phyloP scores from a whole-genome alignment of 2,113 vertebrate genomes.

The Dasyurus viverrinus region DNA sequence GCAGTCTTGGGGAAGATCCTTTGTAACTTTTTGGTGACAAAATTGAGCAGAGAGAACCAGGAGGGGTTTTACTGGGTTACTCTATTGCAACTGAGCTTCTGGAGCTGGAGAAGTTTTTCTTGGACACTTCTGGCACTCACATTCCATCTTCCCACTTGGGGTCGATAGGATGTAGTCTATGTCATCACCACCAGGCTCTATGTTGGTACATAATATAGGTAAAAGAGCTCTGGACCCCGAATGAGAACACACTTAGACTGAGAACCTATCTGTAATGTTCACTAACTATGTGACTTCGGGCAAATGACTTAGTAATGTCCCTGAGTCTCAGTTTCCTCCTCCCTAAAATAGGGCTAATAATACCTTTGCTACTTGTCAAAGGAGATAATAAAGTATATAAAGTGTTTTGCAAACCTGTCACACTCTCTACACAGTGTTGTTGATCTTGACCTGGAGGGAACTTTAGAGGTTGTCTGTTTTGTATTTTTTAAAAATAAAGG shows the following conservation, averaged over 20 bases:
- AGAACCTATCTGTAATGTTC: background rate
- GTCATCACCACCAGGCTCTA: background rate
- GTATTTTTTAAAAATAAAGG: background rate
- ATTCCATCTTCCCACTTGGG: background rate
- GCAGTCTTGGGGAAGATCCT: background rate
- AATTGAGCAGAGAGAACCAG: background rate
- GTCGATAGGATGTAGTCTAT: background rate
- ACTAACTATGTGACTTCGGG: background rate
- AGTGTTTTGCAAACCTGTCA: background rate
- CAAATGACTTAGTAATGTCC: background rate
- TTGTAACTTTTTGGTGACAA: background rate
- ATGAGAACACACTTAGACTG: background rate
- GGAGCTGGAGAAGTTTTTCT: slow-evolving; percentile 4
- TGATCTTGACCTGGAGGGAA: background rate
- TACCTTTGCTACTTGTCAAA: background rate
- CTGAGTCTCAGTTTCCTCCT: background rate
- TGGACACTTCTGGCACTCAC: background rate
- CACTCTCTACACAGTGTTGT: background rate
- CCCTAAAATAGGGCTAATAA: background rate
- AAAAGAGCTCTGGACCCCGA: background rate
- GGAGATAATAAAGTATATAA: background rate
- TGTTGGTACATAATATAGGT: background rate
- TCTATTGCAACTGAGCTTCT: slow-evolving; percentile 10
- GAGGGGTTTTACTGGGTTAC: background rate
- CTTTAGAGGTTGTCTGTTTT: background rate